Conservation (phyloP, 1,140 invertebrate genomes). For the Achatina immaculata region DNA sequence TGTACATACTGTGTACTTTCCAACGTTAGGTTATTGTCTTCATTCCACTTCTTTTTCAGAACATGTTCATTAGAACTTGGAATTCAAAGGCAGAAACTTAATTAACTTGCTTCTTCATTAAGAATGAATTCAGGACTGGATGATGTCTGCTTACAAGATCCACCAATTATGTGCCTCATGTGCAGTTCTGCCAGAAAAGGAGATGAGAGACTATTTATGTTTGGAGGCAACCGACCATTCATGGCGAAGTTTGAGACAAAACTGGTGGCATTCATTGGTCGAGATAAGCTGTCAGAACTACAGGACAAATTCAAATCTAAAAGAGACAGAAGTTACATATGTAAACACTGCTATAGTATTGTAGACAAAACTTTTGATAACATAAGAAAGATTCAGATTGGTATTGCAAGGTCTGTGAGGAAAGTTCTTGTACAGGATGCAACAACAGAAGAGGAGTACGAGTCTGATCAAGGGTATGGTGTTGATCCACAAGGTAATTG, state of each 20-base stretch:
- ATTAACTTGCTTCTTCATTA: neutral
- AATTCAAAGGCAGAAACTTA: too few relatives aligned
- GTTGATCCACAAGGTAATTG: neutral
- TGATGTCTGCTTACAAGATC: neutral
- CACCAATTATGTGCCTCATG: conserved; percentile 2
- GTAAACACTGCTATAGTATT: neutral
- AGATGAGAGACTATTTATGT: conserved; percentile 20
- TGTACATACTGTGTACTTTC: neutral
- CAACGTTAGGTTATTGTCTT: neutral
- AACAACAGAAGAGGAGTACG: neutral
- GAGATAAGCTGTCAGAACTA: neutral
- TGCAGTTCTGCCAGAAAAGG: conserved; percentile 11
- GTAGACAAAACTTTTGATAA: conserved; percentile 4
- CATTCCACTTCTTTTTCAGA: conserved; percentile 13
- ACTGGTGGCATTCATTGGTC: conserved; percentile 12
- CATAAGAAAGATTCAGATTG: conserved; percentile 5
- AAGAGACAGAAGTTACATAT: conserved; percentile 20
- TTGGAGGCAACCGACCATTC: conserved; percentile 21
- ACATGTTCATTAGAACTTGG: neutral
- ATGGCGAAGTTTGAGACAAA: conserved; percentile 28
- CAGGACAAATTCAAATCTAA: neutral
- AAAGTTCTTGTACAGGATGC: neutral
- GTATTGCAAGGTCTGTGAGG: conserved; percentile 16
- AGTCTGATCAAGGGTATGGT: neutral
- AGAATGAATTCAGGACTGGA: neutral